Conservation (phyloP, 2,113 vertebrate genomes). For the Eonycteris spelaea region DNA sequence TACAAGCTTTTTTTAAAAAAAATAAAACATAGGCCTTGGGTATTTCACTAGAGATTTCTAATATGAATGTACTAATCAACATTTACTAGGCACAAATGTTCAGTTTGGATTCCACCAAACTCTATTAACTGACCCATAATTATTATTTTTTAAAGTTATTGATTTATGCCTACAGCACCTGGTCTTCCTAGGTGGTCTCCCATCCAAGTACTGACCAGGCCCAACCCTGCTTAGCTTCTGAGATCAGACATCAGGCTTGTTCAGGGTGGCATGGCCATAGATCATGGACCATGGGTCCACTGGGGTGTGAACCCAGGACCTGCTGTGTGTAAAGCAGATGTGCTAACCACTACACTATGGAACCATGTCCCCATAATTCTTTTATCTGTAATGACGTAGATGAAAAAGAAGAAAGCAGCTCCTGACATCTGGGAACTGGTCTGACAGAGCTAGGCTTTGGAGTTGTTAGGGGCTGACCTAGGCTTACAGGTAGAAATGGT, state of each 20-base stretch:
- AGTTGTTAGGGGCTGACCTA: neutral
- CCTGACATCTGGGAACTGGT: neutral
- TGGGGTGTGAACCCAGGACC: too few species aligned
- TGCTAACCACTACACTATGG: too few species aligned
- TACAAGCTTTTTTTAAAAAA: neutral
- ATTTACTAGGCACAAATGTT: constrained; percentile 11
- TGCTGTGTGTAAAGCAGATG: too few species aligned
- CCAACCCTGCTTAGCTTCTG: too few species aligned
- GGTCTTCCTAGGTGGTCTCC: too few species aligned
- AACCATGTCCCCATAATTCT: neutral
- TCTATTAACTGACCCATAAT: neutral
- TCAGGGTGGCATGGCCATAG: too few species aligned
- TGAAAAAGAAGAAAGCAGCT: neutral
- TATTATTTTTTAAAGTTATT: neutral
- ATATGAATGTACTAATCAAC: neutral
- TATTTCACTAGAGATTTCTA: neutral
- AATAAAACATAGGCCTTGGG: neutral
- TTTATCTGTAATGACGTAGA: constrained; percentile 7
- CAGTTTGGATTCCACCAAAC: neutral
- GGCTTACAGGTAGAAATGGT: neutral
- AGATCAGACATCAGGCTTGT: too few species aligned
- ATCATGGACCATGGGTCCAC: too few species aligned
- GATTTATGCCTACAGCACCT: too few species aligned
- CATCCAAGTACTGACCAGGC: too few species aligned
- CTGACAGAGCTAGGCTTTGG: neutral